phyloP scores from a whole-genome alignment of 2,113 vertebrate genomes.

The Hystrix cristata region DNA sequence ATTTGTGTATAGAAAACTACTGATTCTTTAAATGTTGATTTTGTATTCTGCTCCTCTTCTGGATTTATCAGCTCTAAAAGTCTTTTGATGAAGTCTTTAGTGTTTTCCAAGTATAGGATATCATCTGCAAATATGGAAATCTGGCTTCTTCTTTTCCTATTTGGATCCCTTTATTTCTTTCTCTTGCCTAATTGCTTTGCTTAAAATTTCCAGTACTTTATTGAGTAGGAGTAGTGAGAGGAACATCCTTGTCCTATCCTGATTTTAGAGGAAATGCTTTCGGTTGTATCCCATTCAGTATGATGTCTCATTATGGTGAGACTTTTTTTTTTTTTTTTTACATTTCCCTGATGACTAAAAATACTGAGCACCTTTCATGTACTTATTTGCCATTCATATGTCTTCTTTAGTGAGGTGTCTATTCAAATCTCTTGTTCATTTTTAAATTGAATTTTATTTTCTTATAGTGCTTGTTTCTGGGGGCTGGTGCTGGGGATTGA shows the following conservation, averaged over 20 bases:
- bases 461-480: neutral
- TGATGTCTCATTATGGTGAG: no score
- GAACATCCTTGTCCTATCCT: no score
- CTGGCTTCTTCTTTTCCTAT: neutral
- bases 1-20: neutral
- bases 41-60: neutral
- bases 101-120: neutral
- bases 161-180: neutral
- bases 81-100: neutral
- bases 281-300: no score
- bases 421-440: neutral
- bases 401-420: neutral
- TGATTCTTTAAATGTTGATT: neutral
- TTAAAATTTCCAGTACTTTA: no score
- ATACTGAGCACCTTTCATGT: neutral
- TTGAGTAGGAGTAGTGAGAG: no score
- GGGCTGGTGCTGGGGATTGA: no score
- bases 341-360: neutral
- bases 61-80: neutral
- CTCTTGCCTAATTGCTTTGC: no score
- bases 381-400: neutral
- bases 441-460: neutral
- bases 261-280: no score
- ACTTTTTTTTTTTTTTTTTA: neutral
- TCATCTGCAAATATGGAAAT: neutral